Conservation (phyloP, 2,888 invertebrate species). For the Xylota sylvarum region DNA sequence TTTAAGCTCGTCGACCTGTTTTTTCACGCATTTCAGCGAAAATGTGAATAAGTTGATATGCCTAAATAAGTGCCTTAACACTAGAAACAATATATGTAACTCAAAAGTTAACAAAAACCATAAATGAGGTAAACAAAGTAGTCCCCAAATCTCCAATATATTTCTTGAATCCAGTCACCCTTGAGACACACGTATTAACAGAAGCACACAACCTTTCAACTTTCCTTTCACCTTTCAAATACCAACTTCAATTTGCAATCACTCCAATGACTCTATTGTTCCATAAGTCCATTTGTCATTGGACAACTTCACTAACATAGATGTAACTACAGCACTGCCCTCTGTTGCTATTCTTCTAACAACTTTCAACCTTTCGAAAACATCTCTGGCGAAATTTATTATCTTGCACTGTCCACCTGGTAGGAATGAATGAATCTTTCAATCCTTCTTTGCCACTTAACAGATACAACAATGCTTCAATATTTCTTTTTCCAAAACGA, state of each 20-base stretch:
- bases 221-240: neutral
- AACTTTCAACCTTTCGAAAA: conserved; percentile 4
- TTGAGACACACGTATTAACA: neutral
- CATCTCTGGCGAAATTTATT: conserved; percentile 23
- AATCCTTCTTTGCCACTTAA: conserved; percentile 5
- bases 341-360: neutral
- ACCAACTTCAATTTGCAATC: neutral
- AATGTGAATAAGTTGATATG: too few species aligned
- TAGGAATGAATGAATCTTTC: conserved; percentile 2
- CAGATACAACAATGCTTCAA: conserved; percentile 13
- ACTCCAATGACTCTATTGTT: neutral
- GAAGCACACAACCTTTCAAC: neutral
- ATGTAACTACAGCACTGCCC: neutral
- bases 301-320: neutral
- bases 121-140: too few species aligned
- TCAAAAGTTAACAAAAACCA: too few species aligned
- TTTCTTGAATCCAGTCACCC: neutral
- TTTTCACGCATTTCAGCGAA: too few species aligned
- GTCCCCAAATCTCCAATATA: neutral
- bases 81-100: too few species aligned
- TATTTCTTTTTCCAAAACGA: neutral
- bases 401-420: conserved; percentile 25
- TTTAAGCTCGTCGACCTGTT: too few species aligned
- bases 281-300: conserved; percentile 5
- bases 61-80: too few species aligned